A percentile compares a stretch with the other conserved stretches of the same genome.
Conservation (phyloP, 2,113 vertebrate genomes). For the Crotalus horridus region DNA sequence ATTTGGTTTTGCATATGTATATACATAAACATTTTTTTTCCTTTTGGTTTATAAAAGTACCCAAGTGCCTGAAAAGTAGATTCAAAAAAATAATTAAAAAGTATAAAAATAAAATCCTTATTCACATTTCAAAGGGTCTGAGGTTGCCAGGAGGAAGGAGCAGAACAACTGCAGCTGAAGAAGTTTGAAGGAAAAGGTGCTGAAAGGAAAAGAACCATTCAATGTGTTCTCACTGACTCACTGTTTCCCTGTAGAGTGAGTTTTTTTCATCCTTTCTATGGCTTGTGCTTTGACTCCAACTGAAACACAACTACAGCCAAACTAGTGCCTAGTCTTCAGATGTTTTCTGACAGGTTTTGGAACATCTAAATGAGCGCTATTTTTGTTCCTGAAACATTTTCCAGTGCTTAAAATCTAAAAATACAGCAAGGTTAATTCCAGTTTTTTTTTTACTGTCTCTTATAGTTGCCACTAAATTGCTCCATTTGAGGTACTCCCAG, state of each 20-base stretch:
- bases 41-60: conserved; percentile 34
- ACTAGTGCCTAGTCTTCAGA: background rate
- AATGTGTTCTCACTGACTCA: background rate
- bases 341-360: background rate
- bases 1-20: conserved; percentile 33
- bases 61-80: conserved; percentile 34
- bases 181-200: background rate
- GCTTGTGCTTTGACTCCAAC: background rate
- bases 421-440: background rate
- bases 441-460: background rate
- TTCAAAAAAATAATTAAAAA: conserved; percentile 24
- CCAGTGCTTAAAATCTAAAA: background rate
- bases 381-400: background rate
- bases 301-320: background rate
- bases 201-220: background rate
- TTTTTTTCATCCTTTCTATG: background rate
- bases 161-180: background rate
- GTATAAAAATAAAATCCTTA: conserved; percentile 23
- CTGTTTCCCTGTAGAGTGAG: background rate
- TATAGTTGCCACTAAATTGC: background rate
- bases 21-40: conserved; percentile 29
- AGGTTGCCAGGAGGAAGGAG: conserved; percentile 4
- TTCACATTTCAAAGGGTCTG: conserved; percentile 68
- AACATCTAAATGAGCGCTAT: background rate
- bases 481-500: background rate